Evolutionary conservation across 1,140 invertebrate genomes (phyloP), one percentile per base, ranked within the genome.

Genomic region (Drosophila littoralis): DNA sequence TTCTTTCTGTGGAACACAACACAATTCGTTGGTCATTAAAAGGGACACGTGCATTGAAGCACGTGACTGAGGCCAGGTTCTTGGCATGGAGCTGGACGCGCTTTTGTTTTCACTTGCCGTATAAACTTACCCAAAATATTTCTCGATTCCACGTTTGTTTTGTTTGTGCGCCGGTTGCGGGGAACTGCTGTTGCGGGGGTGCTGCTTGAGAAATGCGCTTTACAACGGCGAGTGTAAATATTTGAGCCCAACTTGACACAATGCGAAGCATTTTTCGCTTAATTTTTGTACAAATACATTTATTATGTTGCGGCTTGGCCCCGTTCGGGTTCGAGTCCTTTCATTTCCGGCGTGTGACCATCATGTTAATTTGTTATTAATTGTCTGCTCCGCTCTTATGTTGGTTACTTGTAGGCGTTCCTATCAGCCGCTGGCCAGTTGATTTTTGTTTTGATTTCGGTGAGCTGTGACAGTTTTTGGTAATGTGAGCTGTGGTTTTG

Each of bases 291-390:
- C 84, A 89, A 88, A 88, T 83, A 88, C 77, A 77, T 89, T 82
- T 77, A 83, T 83, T 89, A 83, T 89, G 71, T 70, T 61, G 72
- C 60, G 48, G 72, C 60, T 57, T 71, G 74, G 64, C 15, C 78
- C 5, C 22, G 22, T 28, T 52, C 12, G 15, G 38, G 6, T 35
- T 43, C 45, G 40, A 69, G 83, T 51, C 52, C 79, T 71, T 75
- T 73, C 74, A 68, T 45, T 71, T 58, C 54, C 58, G 77, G 70
- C 84, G 76, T 75, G 77, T 73, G 89, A 73, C 73, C 83, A 91
- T 84, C 84, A 88, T 88, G 90, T 91, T 91, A 91, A 91, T 91
- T 91, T 91, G 90, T 84, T 91, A 91, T 91, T 91, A 91, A 91
- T 91, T 91, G 90, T 90, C 55, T 64, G 48, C 50, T 50, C 65